Conservation (phyloP, 92 coral and sea anemone genomes). For the Muricea muricata region DNA sequence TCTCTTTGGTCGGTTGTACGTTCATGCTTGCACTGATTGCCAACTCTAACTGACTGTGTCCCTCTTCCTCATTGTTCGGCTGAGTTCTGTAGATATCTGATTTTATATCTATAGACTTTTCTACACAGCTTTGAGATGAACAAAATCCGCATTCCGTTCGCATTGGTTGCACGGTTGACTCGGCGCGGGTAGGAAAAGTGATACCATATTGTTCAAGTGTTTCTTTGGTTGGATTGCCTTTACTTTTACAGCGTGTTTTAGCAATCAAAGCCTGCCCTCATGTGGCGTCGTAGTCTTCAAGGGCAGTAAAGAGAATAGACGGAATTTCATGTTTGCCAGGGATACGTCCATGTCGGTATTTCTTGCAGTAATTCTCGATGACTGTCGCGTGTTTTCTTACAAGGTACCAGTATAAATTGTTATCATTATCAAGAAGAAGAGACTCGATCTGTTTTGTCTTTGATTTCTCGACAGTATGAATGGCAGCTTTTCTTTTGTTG, state of each 20-base stretch:
- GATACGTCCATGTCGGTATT: constrained; percentile 47
- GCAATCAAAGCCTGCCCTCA: not conserved
- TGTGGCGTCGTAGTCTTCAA: constrained; percentile 9
- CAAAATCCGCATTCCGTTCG: too few species aligned
- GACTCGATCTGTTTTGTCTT: constrained; percentile 15
- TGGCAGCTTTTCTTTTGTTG: not conserved
- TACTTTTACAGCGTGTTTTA: not conserved
- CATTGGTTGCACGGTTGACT: not conserved
- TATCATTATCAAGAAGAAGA: constrained; percentile 13
- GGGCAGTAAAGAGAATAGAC: constrained; percentile 31
- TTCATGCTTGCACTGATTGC: not conserved
- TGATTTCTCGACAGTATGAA: not conserved
- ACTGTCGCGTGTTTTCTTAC: constrained; percentile 53
- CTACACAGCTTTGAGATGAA: too few species aligned
- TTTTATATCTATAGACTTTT: too few species aligned
- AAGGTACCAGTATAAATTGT: constrained; percentile 50
- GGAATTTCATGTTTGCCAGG: constrained; percentile 52
- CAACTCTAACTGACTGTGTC: not conserved
- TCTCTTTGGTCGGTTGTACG: not conserved
- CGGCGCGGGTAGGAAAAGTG: not conserved
- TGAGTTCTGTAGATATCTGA: not conserved
- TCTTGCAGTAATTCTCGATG: constrained; percentile 65
- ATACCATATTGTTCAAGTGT: not conserved
- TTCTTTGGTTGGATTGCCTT: constrained; percentile 6
- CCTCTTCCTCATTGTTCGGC: not conserved